Evolutionary conservation across 2,888 invertebrate genomes (phyloP), one percentile per base, ranked within the genome.

Genomic region (Agonopterix heracliana): DNA sequence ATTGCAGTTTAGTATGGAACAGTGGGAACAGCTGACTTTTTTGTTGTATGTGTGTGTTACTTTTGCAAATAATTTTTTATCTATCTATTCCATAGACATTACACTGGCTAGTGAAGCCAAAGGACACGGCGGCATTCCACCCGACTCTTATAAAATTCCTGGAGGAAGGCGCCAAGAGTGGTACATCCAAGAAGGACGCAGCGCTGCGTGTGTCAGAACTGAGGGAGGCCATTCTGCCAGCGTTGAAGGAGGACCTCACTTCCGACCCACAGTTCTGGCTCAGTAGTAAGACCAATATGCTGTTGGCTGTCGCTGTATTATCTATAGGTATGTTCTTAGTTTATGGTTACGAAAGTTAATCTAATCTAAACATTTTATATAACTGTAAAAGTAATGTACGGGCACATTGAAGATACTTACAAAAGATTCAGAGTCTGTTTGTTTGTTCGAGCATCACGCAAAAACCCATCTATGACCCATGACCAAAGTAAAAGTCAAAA

Each of bases 51-150:
- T n/a, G n/a, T n/a, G n/a, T n/a, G n/a, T n/a, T n/a, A n/a, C n/a
- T n/a, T n/a, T n/a, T n/a, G n/a, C n/a, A n/a, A n/a, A n/a, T n/a
- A n/a, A 40, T n/a, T 9, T 40, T n/a, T n/a, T 11, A 40, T 11
- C 11, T 9, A 9, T 40, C 41, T 55, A 34, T 47, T 35, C 74
- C 72, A 2, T 64, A 91, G 91, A 90, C 91, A 0, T 66, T 98
- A 46, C 90, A 96, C 52, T 98, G 98, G 92, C 85, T 98, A 14
- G 91, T 98, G 10, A 93, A 94, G 43, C 95, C 97, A 1, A 93
- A 94, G 41, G 94, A 96, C 68, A 90, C 92, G 0, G 90, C 91
- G 46, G 93, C 94, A 55, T 97, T 98, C 72, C 96, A 96, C 79
- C 97, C 97, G 0, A 90, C 89, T 51, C 91, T 96, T 46, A 91